Evolutionary conservation across 2,113 vertebrate genomes (phyloP), one percentile per base, ranked within the genome.

Genomic region (Malaclemys terrapin): DNA sequence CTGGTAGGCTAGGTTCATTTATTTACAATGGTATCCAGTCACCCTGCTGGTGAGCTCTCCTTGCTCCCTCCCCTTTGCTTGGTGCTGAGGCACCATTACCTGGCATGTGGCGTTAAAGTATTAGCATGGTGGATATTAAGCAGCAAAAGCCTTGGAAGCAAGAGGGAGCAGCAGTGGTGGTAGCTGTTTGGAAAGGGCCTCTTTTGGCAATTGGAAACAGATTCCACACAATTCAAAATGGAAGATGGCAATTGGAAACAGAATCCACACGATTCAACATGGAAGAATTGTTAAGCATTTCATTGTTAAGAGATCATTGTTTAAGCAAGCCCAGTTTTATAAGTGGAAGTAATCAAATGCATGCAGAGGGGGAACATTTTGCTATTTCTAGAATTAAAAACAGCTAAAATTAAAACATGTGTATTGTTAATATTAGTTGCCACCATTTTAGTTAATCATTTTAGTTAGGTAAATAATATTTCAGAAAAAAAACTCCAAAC

Each of bases 401-500:
- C 4, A 87, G 59, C 65, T 89, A 14, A 96, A 97, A 91, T 84
- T 91, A 89, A 95, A 96, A 76, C 95, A 91, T 69, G 83, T 92
- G 92, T 85, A 16, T 59, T 83, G 38, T 53, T 87, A 0, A 0
- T 57, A 38, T 45, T 84, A 52, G 16, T 95, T 95, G 88, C 88
- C 89, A 96, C 42, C 59, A 81, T 79, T 94, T 91, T 84, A 92
- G 35, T 38, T 13, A 84, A 82, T 90, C 87, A 62, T 88, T 88
- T 97, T 78, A 82, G 11, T n/a, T 20, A 69, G 93, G 6, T 53
- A 38, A 45, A 80, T 82, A 29, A 45, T 42, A 69, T 20, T 84
- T 80, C 45, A 89, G 38, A 49, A 89, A 92, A 83, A 89, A 90
- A 83, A 90, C n/a, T 3, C 3, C 31, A 87, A 89, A 80, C n/a